Evolutionary conservation across 2,888 invertebrate genomes (phyloP), one percentile per base, ranked within the genome.

Genomic region (Petrolisthes manimaculis): DNA sequence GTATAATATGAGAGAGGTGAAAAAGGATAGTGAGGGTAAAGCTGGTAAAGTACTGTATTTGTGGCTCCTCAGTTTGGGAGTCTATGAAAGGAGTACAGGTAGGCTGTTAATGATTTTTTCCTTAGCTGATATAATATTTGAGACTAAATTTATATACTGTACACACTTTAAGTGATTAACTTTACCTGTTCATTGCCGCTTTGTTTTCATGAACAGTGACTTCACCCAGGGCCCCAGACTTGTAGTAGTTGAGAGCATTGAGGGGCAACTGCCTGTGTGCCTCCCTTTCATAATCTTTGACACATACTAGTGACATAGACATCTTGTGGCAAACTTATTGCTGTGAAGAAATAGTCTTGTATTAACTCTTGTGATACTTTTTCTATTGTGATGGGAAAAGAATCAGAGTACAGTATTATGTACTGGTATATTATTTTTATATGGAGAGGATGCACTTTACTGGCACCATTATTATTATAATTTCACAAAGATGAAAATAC

Each of bases 191-290:
- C 92, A 96, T 98, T 0, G 97, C 96, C 71, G 94, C 93, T 92
- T 94, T 95, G 92, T 98, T 98, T 92, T 96, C 95, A 18, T 92
- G 93, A 85, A 97, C 93, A 0, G 97, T 96, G 90, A 94, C 94
- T 93, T 97, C 96, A 55, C 96, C 95, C 3, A 97, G 97, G 0
- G 98, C 97, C 0, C 97, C 97, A 92, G 96, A 96, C 92, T 94
- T 95, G 92, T 97, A 98, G 93, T 98, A 98, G 93, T 97, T 98
- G 84, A 95, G 93, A 4, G 95, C 95, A 91, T 94, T 93, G 92
- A 95, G 95, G 1, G 96, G 95, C 85, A 98, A 93, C 67, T 95
- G 92, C 0, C 93, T 93, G 37, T 94, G 91, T 0, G 97, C 97
- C 89, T 95, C 94, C 56, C 95, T 93, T 93, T 97, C 97, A 92